Conservation (phyloP, 2,113 vertebrate genomes). For the Aspiorhynchus laticeps region DNA sequence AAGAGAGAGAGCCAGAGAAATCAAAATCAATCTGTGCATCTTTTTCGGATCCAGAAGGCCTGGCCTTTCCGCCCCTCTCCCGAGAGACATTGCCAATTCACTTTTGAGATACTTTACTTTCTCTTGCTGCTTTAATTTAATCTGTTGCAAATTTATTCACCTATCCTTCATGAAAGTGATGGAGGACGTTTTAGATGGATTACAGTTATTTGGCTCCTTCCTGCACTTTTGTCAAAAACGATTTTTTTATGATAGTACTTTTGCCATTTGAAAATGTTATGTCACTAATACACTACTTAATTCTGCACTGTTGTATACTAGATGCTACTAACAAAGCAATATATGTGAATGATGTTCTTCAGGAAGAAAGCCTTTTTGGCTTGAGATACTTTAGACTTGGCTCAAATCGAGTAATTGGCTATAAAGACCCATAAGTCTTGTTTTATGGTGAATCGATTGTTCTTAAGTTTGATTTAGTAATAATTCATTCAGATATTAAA, state of each 20-base stretch:
- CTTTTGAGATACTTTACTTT: slow-evolving; percentile 27
- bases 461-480: slow-evolving; percentile 40
- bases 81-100: slow-evolving; percentile 38
- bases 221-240: slow-evolving; percentile 1
- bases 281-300: slow-evolving; percentile 35
- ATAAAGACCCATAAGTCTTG: slow-evolving; percentile 29
- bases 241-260: slow-evolving; percentile 23
- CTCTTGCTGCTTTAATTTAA: slow-evolving; percentile 26
- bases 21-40: slow-evolving; percentile 55
- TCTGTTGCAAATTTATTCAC: slow-evolving; percentile 27
- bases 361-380: slow-evolving; percentile 53
- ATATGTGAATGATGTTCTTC: slow-evolving; percentile 55
- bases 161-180: slow-evolving; percentile 7
- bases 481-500: slow-evolving; percentile 31
- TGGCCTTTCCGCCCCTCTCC: slow-evolving; percentile 4
- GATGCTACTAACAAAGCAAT: slow-evolving; percentile 49
- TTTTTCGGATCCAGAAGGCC: slow-evolving; percentile 31
- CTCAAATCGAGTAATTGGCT: slow-evolving; percentile 34
- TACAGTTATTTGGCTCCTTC: slow-evolving; percentile 28
- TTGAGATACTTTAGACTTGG: slow-evolving; percentile 33
- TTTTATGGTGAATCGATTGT: slow-evolving; percentile 41
- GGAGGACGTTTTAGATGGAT: slow-evolving; percentile 19
- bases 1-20: slow-evolving; percentile 47
- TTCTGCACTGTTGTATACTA: slow-evolving; percentile 45
- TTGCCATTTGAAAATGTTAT: slow-evolving; percentile 24